phyloP scores from a whole-genome alignment of 2,888 invertebrate species.

The Diloba caeruleocephala region DNA sequence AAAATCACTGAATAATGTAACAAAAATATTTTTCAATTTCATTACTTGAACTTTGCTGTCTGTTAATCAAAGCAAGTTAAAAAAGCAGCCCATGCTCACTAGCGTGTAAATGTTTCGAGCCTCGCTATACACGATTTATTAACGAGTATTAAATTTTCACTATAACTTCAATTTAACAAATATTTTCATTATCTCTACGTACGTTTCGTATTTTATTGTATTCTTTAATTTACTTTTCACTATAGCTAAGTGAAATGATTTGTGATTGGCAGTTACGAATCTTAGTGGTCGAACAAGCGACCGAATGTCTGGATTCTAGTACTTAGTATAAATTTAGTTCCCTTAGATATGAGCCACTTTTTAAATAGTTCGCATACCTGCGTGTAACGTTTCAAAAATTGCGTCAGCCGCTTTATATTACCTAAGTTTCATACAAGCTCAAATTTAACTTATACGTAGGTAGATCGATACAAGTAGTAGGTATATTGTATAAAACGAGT shows the following conservation, averaged over 20 bases:
- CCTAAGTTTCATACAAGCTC: slow-evolving; percentile 84
- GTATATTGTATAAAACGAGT: slow-evolving; percentile 89
- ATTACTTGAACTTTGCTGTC: slow-evolving; percentile 28
- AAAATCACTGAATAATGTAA: slow-evolving; percentile 29
- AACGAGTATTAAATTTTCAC: slow-evolving; percentile 87
- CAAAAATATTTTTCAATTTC: slow-evolving; percentile 31
- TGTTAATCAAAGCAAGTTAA: slow-evolving; percentile 46
- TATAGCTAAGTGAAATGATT: slow-evolving; percentile 79
- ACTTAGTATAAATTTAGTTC: slow-evolving; percentile 55
- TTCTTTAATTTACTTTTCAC: slow-evolving; percentile 65
- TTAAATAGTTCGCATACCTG: slow-evolving; percentile 66
- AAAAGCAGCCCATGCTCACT: slow-evolving; percentile 54
- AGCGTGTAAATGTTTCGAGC: slow-evolving; percentile 59
- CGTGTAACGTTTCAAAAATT: slow-evolving; percentile 63
- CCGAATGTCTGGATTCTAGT: slow-evolving; percentile 62
- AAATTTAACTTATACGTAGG: slow-evolving; percentile 85
- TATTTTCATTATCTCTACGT: slow-evolving; percentile 79
- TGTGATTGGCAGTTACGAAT: slow-evolving; percentile 84
- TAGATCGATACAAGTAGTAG: slow-evolving; percentile 81
- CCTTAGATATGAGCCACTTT: slow-evolving; percentile 59
- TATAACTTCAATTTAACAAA: slow-evolving; percentile 86
- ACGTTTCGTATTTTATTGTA: slow-evolving; percentile 71
- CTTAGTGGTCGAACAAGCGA: slow-evolving; percentile 59
- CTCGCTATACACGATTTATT: slow-evolving; percentile 75
- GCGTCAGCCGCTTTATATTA: slow-evolving; percentile 63